A percentile compares a stretch with the other conserved stretches of the same genome.
Conservation (phyloP, 2,888 invertebrate genomes). For the Lacanobia wlatinum region DNA sequence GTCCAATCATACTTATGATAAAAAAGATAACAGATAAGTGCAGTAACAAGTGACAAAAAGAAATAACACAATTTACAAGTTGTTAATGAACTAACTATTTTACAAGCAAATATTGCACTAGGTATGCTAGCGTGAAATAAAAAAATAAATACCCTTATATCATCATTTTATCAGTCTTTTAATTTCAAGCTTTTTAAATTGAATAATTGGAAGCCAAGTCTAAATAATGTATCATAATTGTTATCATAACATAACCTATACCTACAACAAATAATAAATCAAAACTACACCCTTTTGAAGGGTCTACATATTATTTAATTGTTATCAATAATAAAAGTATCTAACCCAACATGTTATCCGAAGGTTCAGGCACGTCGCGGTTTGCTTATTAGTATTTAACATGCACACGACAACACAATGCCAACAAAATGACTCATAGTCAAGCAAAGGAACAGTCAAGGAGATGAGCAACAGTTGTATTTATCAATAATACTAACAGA, state of each 20-base stretch:
- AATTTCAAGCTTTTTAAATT: background rate
- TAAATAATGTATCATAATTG: conserved; percentile 20
- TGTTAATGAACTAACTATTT: conserved; percentile 4
- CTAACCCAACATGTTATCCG: conserved; percentile 59
- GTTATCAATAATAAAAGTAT: conserved; percentile 23
- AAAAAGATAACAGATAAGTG: conserved; percentile 40
- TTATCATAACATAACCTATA: conserved; percentile 63
- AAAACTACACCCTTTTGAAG: background rate
- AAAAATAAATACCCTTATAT: background rate
- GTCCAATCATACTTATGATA: conserved; percentile 37
- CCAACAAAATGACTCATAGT: conserved; percentile 84
- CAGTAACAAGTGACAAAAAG: conserved; percentile 19
- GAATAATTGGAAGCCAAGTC: background rate
- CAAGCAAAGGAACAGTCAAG: conserved; percentile 64
- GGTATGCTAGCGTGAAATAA: background rate
- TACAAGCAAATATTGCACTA: background rate
- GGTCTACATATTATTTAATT: background rate
- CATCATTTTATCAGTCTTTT: background rate
- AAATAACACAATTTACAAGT: conserved; percentile 23
- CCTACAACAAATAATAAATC: conserved; percentile 5
- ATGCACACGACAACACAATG: conserved; percentile 87
- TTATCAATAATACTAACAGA: conserved; percentile 55
- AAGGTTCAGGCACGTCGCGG: conserved; percentile 67
- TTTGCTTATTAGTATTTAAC: conserved; percentile 81
- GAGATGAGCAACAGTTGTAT: conserved; percentile 52